Evolutionary conservation across 2,888 invertebrate species (phyloP), one percentile per base, ranked within the genome.

Genomic region (Dasysyrphus tricinctus): DNA sequence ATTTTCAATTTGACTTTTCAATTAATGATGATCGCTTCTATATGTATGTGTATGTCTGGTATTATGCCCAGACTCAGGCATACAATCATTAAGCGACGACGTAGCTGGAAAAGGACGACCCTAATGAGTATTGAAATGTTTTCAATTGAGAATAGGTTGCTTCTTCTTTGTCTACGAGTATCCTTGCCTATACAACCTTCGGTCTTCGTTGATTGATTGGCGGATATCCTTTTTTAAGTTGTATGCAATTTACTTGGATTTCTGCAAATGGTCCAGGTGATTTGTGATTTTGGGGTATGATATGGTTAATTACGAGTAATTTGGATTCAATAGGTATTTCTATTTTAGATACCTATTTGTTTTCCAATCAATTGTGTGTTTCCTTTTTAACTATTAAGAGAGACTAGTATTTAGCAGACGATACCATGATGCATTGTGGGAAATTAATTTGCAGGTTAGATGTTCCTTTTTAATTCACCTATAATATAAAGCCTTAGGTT

Each of bases 1-100:
- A 72, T 59, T 74, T 77, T 80, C 80, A 80, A 85, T 80, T 85
- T 77, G 80, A 85, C 85, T 80, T 85, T 85, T 85, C 80, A 80
- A 85, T 85, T 85, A 80, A 85, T 85, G 77, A 75, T 75, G 80
- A 85, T 65, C 77, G 77, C 67, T 69, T 73, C 72, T 54, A 51
- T 6, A 5, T 14, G 3, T 24, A 3, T 24, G 3, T 24, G 24
- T 24, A 14, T 85, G 67, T 80, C 72, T 54, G 34, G 49, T 16
- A 73, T n/a, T 76, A 19, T 24, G 24, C 29, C n/a, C 54, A 14
- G 8, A 14, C 32, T n/a, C 32, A 7, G 32, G 3, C 11, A 5
- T 8, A 69, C 69, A 54, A 51, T 77, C 85, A 85, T 77, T 85
- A 80, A 44, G 24, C 49, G 74, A 67, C 51, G 51, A 67, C 51